These are phyloP conservation scores for Chaetogeoica ovagalla DNA, from an alignment of 2,888 invertebrate species.

Conservation along the genomic window DNA sequence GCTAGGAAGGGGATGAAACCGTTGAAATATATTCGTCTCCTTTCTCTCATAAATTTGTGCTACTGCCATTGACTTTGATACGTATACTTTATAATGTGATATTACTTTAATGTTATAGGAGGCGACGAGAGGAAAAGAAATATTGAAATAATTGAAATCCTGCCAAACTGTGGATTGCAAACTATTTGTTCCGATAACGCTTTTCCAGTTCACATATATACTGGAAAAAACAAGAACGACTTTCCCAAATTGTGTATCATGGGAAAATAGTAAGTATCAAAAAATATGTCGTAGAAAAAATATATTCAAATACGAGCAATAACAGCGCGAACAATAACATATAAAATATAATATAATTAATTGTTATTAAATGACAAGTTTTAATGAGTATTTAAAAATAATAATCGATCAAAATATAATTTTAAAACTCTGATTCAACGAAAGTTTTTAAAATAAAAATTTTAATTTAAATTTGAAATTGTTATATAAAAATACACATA, in stretches of 20 bases:
- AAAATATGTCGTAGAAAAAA: not conserved
- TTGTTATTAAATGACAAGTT: not conserved
- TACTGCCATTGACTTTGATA: no score
- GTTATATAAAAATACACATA: no score
- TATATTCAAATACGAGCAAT: no score
- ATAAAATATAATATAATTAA: slow-evolving; percentile 46
- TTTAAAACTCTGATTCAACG: no score
- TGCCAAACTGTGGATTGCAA: slow-evolving; percentile 61
- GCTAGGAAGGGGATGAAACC: no score
- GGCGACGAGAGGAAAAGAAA: slow-evolving; percentile 8
- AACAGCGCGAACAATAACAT: no score
- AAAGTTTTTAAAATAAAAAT: no score
- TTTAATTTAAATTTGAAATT: no score
- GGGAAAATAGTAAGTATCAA: slow-evolving; percentile 61
- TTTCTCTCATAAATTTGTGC: no score
- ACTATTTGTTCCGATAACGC: slow-evolving; percentile 59
- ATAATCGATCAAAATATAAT: not conserved
- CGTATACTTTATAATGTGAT: no score
- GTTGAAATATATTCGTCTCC: no score
- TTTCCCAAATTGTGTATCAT: slow-evolving; percentile 63
- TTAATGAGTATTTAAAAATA: not conserved
- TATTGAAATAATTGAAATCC: slow-evolving; percentile 56
- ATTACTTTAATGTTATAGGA: slow-evolving; percentile 1
- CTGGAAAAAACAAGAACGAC: slow-evolving; percentile 62
- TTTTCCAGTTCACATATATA: slow-evolving; percentile 61